Evolutionary conservation across 2,113 vertebrate species (phyloP), one percentile per base, ranked within the genome.

Genomic region (Paramormyrops kingsleyae): DNA sequence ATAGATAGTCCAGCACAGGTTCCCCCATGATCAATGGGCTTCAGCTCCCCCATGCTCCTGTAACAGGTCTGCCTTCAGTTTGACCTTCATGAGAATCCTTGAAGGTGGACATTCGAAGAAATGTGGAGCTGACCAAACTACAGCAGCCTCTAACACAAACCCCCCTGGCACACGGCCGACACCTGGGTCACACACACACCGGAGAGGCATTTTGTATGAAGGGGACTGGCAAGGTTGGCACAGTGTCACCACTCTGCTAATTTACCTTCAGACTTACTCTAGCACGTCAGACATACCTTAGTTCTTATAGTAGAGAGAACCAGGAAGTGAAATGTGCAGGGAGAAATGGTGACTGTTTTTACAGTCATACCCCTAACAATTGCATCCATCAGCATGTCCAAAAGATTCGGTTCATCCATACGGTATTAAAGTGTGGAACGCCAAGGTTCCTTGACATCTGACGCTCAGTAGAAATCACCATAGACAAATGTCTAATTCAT

Each of bases 271-370:
- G n/a, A 0, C 53, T 95, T 95, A 84, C 66, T 96, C 91, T 96
- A n/a, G 95, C 95, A 94, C 95, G 96, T 93, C 27, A 95, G 95
- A 96, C 95, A 96, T 96, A 96, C 96, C 96, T 90, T 91, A 90
- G 87, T 92, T 94, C 95, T 94, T 90, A 94, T 42, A 91, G 5
- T 0, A 1, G 21, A 94, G 95, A 94, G 13, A 95, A 94, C 90
- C 90, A 90, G 95, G 96, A 94, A 96, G 95, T 95, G 95, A 96
- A 90, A 92, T 95, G 95, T 95, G 96, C 95, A 52, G 6, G 50
- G 21, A 5, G 15, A 8, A 66, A 66, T 10, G 8, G 62, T 12
- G 62, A 13, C 62, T 1, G 17, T 35, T 39, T 77, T 77, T 39
- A 39, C 31, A 80, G 15, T 15, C 70, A 39, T 1, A 77, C 12